A percentile compares a stretch with the other conserved stretches of the same genome.
phyloP scores from a whole-genome alignment of 2,888 invertebrate genomes.

The Andrena chrysosceles region DNA sequence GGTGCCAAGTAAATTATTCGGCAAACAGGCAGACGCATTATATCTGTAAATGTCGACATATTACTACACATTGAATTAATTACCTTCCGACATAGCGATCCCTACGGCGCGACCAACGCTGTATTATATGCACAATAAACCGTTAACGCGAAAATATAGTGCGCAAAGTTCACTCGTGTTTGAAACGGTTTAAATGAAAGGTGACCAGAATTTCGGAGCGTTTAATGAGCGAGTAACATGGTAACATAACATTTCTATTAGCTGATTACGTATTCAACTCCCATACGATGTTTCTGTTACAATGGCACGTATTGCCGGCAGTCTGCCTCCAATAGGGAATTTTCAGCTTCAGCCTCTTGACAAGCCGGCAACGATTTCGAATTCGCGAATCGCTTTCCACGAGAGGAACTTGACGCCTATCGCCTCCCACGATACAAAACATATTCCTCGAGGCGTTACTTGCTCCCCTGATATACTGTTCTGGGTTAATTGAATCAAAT shows the following conservation, averaged over 20 bases:
- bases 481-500: conserved; percentile 50
- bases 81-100: conserved; percentile 27
- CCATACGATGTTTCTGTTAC: neutral
- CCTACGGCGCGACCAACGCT: conserved; percentile 6
- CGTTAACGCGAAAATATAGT: conserved; percentile 30
- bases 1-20: conserved; percentile 39
- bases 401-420: neutral
- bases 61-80: conserved; percentile 41
- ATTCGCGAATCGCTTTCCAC: neutral
- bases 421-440: neutral
- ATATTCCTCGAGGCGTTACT: conserved; percentile 5
- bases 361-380: neutral
- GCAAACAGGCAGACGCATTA: conserved; percentile 17
- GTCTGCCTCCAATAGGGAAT: neutral
- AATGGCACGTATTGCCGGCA: neutral
- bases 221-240: too few relatives aligned
- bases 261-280: neutral
- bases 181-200: neutral
- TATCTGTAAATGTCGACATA: conserved; percentile 18
- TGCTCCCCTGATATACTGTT: conserved; percentile 21
- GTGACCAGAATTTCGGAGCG: too few relatives aligned
- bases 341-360: neutral
- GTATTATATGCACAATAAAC: conserved; percentile 31
- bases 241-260: too few relatives aligned
- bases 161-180: neutral